Percentiles rank a stretch among this genome's conserved stretches.
Evolutionary conservation across 1,140 invertebrate species (phyloP).

Genomic region (Drosophila ogumai): DNA sequence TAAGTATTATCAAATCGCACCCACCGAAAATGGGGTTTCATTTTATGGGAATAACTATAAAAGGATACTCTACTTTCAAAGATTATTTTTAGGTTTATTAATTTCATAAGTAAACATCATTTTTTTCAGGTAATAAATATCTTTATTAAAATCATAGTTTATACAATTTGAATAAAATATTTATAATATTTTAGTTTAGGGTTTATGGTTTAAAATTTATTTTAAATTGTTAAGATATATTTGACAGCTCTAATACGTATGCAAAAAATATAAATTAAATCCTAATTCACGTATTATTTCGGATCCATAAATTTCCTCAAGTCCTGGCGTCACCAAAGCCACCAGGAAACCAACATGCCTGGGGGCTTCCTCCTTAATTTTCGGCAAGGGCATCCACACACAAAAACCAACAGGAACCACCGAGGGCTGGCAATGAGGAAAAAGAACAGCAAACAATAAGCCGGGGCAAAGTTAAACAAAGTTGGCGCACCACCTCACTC

Average conservation of each 20-base stretch:
- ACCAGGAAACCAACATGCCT: slow-evolving; percentile 23
- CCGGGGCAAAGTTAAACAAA: slow-evolving; percentile 73
- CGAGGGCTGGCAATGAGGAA: slow-evolving; percentile 26
- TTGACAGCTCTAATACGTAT: too few relatives aligned
- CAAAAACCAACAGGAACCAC: slow-evolving; percentile 60
- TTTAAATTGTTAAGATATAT: too few relatives aligned
- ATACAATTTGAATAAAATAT: neutral
- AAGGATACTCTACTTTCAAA: slow-evolving; percentile 3
- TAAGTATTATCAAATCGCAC: slow-evolving; percentile 57
- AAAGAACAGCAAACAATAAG: slow-evolving; percentile 64
- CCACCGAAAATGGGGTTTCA: slow-evolving; percentile 7
- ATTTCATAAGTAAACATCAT: neutral
- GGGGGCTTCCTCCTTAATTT: slow-evolving; percentile 21
- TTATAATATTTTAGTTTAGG: too few relatives aligned
- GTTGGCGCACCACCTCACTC: slow-evolving; percentile 65
- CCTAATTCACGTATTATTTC: too few relatives aligned
- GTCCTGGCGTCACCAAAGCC: slow-evolving; percentile 13
- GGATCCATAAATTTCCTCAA: neutral
- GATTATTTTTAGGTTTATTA: neutral
- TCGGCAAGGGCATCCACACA: slow-evolving; percentile 52
- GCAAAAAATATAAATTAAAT: too few relatives aligned
- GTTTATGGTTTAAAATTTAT: neutral
- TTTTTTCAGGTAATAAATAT: neutral
- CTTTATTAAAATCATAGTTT: neutral
- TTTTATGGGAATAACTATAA: neutral